phyloP scores from a whole-genome alignment of 2,113 vertebrate genomes.

The Oncorhynchus mykiss region DNA sequence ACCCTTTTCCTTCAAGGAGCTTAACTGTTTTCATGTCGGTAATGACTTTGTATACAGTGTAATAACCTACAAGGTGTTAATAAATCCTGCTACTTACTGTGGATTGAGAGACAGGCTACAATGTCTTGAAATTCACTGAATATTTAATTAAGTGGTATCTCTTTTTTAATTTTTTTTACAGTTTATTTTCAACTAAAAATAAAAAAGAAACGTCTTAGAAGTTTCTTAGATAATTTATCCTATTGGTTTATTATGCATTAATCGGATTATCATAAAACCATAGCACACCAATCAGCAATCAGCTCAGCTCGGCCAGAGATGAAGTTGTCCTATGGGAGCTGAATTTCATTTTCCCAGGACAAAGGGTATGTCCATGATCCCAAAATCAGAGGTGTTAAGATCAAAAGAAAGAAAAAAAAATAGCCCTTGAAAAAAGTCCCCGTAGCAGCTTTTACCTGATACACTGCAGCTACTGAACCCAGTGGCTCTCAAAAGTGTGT shows the following conservation, averaged over 20 bases:
- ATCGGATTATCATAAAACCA: background rate
- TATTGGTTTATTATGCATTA: background rate
- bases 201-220: background rate
- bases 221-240: background rate
- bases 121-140: background rate
- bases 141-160: background rate
- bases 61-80: slow-evolving; percentile 44
- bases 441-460: background rate
- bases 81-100: slow-evolving; percentile 22
- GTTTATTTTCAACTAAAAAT: too few relatives aligned
- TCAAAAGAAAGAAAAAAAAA: background rate
- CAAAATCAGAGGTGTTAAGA: background rate
- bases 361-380: background rate
- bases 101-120: background rate
- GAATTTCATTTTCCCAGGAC: background rate
- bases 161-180: too few relatives aligned
- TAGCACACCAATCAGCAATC: background rate
- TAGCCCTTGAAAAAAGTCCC: background rate
- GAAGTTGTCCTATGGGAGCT: background rate
- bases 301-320: background rate
- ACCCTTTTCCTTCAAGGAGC: slow-evolving; percentile 42
- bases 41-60: slow-evolving; percentile 47
- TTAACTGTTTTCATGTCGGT: slow-evolving; percentile 37
- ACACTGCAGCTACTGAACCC: background rate
- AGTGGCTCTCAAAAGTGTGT: background rate